Conservation (phyloP, 2,888 invertebrate species). For the Sminthurinus aureus region DNA sequence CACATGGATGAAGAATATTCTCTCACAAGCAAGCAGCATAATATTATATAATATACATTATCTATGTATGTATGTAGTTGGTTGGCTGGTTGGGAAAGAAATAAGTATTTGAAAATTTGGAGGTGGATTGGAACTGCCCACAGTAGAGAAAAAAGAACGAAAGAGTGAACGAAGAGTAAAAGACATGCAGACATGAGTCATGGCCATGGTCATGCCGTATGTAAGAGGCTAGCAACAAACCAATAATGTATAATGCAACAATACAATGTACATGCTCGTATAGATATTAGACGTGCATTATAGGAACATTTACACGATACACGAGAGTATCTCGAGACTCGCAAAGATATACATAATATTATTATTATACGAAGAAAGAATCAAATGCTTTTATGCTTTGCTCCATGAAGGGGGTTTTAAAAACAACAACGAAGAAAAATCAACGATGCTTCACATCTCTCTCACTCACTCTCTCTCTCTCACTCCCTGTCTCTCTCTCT, state of each 20-base stretch:
- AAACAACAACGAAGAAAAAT: constrained; percentile 26
- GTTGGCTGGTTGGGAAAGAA: neutral
- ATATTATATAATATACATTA: neutral
- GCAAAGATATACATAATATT: neutral
- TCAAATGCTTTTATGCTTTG: neutral
- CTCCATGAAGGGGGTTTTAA: constrained; percentile 6
- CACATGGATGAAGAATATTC: no score
- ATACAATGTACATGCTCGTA: neutral
- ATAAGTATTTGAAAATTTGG: constrained; percentile 31
- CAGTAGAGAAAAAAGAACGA: neutral
- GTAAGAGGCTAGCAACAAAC: constrained; percentile 13
- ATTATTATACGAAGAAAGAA: constrained; percentile 3
- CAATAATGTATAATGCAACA: constrained; percentile 8
- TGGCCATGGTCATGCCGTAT: constrained; percentile 33
- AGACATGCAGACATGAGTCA: constrained; percentile 30
- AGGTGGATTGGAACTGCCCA: constrained; percentile 31
- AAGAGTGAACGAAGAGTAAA: neutral
- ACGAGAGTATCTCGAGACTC: neutral
- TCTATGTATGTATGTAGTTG: neutral
- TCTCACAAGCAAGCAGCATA: no score
- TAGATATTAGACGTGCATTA: no score
- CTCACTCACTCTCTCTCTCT: neutral
- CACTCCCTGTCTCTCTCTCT: no score
- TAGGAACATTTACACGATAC: neutral
- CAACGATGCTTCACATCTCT: constrained; percentile 34